Evolutionary conservation across 2,888 invertebrate genomes (phyloP).

Genomic region (Gymnocheta viridis): DNA sequence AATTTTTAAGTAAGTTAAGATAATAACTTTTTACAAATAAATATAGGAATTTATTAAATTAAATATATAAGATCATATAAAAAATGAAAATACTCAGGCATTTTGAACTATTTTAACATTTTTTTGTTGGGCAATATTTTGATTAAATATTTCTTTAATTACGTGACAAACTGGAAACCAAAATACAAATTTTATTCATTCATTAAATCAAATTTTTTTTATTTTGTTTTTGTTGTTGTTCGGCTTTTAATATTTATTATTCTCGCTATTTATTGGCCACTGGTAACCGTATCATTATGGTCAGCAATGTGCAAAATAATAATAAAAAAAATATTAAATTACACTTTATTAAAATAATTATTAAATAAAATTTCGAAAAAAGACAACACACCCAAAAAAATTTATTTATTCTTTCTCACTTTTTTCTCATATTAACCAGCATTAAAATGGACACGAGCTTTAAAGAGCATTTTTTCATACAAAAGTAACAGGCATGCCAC

Average conservation of each 20-base stretch:
- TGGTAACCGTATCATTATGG: slow-evolving; percentile 31
- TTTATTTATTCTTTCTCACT: neutral
- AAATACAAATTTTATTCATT: slow-evolving; percentile 44
- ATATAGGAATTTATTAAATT: no score
- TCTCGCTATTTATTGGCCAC: slow-evolving; percentile 10
- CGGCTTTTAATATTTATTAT: neutral
- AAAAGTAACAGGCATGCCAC: no score
- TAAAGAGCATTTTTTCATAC: neutral
- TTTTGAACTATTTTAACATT: no score
- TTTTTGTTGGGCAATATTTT: no score
- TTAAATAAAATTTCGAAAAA: slow-evolving; percentile 17
- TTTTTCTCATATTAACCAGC: neutral
- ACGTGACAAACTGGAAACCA: slow-evolving; percentile 43
- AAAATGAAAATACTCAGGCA: no score
- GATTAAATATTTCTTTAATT: slow-evolving; percentile 51
- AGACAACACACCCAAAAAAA: slow-evolving; percentile 2
- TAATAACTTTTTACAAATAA: no score
- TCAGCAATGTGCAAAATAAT: slow-evolving; percentile 37
- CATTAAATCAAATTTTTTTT: slow-evolving; percentile 26
- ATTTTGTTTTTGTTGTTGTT: neutral
- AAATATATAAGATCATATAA: no score
- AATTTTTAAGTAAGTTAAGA: no score
- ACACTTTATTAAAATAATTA: slow-evolving; percentile 49
- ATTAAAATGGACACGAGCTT: neutral
- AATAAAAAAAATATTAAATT: slow-evolving; percentile 15